Evolutionary conservation across 2,888 invertebrate species (phyloP).

Genomic region (Xestia ashworthii): DNA sequence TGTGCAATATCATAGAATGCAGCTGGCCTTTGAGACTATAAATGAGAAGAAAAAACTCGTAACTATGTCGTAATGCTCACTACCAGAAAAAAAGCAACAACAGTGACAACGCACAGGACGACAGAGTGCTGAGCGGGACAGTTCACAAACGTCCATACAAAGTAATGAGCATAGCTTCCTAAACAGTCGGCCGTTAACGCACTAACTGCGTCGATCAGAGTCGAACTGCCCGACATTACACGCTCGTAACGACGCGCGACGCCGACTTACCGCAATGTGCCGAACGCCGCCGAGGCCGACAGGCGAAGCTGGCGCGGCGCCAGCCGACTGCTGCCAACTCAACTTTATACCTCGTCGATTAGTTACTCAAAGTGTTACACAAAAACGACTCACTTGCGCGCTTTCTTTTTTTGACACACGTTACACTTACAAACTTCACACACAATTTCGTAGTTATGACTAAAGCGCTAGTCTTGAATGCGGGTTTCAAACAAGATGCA

Average conservation of each 20-base stretch:
- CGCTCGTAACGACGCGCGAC: slow-evolving; percentile 35
- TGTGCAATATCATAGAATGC: background rate
- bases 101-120: background rate
- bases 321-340: slow-evolving; percentile 60
- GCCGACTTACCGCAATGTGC: slow-evolving; percentile 17
- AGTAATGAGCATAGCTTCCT: slow-evolving; percentile 45
- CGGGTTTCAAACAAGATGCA: slow-evolving; percentile 20
- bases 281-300: slow-evolving; percentile 39
- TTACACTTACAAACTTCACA: background rate
- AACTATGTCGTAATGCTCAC: background rate
- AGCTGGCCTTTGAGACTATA: background rate
- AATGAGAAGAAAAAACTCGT: background rate
- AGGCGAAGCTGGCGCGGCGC: slow-evolving; percentile 52
- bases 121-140: background rate
- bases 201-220: slow-evolving; percentile 32
- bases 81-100: slow-evolving; percentile 9
- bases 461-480: slow-evolving; percentile 2
- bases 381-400: slow-evolving; percentile 65
- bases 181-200: slow-evolving; percentile 39
- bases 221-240: slow-evolving; percentile 28
- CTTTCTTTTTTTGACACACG: slow-evolving; percentile 51
- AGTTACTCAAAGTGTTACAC: slow-evolving; percentile 71
- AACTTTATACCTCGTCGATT: slow-evolving; percentile 70
- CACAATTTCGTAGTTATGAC: background rate
- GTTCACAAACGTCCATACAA: slow-evolving; percentile 28